phyloP scores from a whole-genome alignment of 2,113 vertebrate genomes.

The Platanista minor region DNA sequence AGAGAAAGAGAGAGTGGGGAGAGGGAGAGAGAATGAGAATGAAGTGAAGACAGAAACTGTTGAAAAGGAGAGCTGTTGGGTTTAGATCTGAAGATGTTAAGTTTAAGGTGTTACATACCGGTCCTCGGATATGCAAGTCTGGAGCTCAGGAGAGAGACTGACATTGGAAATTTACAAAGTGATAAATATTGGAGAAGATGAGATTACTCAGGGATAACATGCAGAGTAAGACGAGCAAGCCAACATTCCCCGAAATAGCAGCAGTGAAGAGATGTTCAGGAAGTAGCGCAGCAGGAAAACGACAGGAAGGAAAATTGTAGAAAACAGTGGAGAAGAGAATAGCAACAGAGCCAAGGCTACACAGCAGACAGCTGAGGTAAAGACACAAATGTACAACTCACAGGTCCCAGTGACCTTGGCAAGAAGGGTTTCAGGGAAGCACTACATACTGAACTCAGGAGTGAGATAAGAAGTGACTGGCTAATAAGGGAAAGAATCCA shows the following conservation, averaged over 20 bases:
- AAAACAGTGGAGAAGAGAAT: neutral
- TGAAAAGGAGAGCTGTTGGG: neutral
- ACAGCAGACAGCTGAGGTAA: neutral
- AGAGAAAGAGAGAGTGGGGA: neutral
- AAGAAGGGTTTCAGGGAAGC: neutral
- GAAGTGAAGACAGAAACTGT: neutral
- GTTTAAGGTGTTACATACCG: neutral
- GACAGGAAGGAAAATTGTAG: neutral
- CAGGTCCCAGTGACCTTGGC: neutral
- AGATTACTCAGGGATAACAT: neutral
- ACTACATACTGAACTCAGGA: neutral
- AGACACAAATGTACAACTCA: neutral
- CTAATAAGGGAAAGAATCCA: neutral
- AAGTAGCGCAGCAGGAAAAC: neutral
- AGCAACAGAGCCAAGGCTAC: neutral
- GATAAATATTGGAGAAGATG: slow-evolving; percentile 21
- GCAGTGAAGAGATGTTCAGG: neutral
- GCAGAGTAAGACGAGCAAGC: neutral
- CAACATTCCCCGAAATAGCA: neutral
- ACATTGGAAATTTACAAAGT: neutral
- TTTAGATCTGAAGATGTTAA: neutral
- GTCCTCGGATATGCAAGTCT: neutral
- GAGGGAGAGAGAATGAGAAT: neutral
- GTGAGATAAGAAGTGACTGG: neutral
- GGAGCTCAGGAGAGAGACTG: neutral